Percentiles rank a stretch among this genome's conserved stretches.
Conservation (phyloP, 2,113 vertebrate species). For the Dicaeum eximium region DNA sequence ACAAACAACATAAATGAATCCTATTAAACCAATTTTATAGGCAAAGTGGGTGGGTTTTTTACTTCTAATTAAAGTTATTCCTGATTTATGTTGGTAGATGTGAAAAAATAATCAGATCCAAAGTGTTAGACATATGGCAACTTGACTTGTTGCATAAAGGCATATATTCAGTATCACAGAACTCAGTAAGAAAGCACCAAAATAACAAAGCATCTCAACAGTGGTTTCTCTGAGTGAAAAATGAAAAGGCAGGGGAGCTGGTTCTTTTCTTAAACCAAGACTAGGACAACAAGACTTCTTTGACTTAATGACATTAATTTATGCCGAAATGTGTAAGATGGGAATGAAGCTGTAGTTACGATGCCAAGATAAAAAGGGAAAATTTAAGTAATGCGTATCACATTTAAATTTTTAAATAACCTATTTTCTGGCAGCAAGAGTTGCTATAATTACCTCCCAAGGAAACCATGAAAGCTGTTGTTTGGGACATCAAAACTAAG, state of each 20-base stretch:
- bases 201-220: neutral
- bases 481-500: neutral
- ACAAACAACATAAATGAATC: neutral
- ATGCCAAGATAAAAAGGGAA: neutral
- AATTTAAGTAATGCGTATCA: neutral
- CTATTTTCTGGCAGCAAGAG: neutral
- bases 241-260: neutral
- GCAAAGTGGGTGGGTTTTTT: neutral
- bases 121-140: neutral
- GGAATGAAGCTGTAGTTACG: neutral
- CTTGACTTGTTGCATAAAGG: neutral
- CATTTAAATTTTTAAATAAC: neutral
- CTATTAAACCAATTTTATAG: neutral
- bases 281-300: neutral
- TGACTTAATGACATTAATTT: neutral
- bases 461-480: neutral
- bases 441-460: neutral
- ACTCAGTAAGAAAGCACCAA: neutral
- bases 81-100: neutral
- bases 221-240: neutral
- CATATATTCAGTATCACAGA: neutral
- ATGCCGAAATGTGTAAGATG: neutral
- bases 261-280: neutral
- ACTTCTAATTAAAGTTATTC: conserved; percentile 7
- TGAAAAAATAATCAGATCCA: neutral